A percentile compares a stretch with the other conserved stretches of the same genome.
phyloP scores from a whole-genome alignment of 2,113 vertebrate species.

The Lamprologus sp. region DNA sequence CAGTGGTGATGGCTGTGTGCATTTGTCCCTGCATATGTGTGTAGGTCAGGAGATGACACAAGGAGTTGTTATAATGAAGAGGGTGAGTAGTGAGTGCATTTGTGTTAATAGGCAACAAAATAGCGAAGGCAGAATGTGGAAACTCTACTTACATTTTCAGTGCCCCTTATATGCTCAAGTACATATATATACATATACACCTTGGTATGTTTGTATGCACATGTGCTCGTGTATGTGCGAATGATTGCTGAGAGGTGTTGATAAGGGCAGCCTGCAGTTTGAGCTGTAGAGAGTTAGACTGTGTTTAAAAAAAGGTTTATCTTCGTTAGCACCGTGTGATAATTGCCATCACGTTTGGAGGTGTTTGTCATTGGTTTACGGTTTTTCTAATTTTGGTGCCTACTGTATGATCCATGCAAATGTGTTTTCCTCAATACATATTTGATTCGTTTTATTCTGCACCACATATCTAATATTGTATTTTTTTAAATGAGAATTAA shows the following conservation, averaged over 20 bases:
- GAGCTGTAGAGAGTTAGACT: neutral
- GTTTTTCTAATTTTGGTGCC: neutral
- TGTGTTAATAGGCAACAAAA: neutral
- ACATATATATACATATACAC: neutral
- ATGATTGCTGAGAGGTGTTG: neutral
- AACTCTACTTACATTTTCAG: neutral
- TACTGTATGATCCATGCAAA: neutral
- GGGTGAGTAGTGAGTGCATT: neutral
- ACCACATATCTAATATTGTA: neutral
- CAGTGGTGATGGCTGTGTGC: neutral
- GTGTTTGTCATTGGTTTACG: neutral
- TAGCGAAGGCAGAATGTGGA: neutral
- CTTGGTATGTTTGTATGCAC: neutral
- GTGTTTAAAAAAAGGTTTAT: neutral
- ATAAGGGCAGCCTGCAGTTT: neutral
- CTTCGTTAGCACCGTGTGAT: neutral
- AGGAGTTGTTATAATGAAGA: neutral
- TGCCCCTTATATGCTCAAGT: neutral
- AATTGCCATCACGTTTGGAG: neutral
- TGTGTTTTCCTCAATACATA: neutral
- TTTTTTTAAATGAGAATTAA: neutral
- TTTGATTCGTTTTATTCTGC: neutral
- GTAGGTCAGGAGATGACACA: neutral
- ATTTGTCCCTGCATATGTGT: neutral
- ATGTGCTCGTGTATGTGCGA: neutral